Conservation (phyloP, 2,888 invertebrate species). For the Pemphredon lugubris region DNA sequence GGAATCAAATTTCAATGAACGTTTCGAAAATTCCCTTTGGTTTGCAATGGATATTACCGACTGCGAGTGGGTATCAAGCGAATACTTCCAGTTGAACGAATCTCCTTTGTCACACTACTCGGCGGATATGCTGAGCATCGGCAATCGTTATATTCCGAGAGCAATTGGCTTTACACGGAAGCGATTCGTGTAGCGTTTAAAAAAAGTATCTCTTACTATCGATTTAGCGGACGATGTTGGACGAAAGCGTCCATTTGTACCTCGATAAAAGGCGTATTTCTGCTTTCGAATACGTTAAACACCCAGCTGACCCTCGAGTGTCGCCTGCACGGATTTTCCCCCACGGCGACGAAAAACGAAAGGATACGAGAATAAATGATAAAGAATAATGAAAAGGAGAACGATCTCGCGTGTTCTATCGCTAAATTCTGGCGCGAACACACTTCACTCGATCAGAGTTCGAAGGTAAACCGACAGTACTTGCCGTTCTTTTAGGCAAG, state of each 20-base stretch:
- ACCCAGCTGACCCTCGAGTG: conserved; percentile 20
- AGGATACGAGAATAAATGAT: background rate
- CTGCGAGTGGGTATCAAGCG: too few species aligned
- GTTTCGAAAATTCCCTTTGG: too few species aligned
- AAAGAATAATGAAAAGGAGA: background rate
- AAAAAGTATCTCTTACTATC: background rate
- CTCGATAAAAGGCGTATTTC: conserved; percentile 26
- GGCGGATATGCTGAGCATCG: too few species aligned
- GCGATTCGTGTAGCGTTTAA: too few species aligned
- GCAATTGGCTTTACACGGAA: background rate
- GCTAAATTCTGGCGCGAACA: conserved; percentile 4
- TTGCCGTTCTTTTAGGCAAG: conserved; percentile 49
- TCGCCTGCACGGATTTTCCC: background rate
- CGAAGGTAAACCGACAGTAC: conserved; percentile 43
- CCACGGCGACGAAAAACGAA: background rate
- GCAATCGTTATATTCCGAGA: too few species aligned
- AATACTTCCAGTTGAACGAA: too few species aligned
- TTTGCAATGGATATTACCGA: too few species aligned
- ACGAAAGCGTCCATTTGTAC: background rate
- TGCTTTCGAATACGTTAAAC: conserved; percentile 20
- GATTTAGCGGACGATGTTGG: conserved; percentile 8
- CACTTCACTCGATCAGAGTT: conserved; percentile 54
- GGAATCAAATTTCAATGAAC: too few species aligned
- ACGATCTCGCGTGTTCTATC: conserved; percentile 6
- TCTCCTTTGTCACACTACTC: too few species aligned